Evolutionary conservation across 2,797 vertebrate species (phyloP), one percentile per base, ranked within the genome.

Genomic region (Crenichthys baileyi): DNA sequence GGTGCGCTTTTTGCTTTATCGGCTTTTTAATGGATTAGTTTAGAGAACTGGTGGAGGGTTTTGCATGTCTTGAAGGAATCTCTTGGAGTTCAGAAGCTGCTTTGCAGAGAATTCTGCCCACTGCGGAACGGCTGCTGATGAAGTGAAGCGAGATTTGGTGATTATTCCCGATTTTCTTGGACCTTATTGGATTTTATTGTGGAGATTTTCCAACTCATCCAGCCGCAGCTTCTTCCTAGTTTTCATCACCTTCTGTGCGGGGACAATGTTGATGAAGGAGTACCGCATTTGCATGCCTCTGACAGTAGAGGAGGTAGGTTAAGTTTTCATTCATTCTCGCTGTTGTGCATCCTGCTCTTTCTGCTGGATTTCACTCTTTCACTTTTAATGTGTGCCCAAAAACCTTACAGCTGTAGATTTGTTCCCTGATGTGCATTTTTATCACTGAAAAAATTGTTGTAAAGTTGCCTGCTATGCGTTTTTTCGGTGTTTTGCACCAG

Each of bases 251-350:
- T 8, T 60, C 8, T 51, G 73, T 53, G 29, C 70, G 31, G 50
- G 90, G 82, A 97, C 94, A 92, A 99, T 99, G 98, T 95, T 99
- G 96, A 94, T 98, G 94, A 99, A 99, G 95, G 98, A 99, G 94
- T 99, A 98, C 92, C 95, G 98, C 94, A 99, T 99, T 95, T 99
- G 97, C 88, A 99, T 99, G 98, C 98, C 98, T 58, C 96, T 99
- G 87, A 97, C 97, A n/a, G 97, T 99, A 90, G 98, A 98, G 89
- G 98, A 99, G 97, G 98, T 98, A 96, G 94, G 96, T 76, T 72
- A 90, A 89, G 73, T 91, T 92, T 83, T 51, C 50, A 24, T 50
- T 73, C 1, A 0, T 50, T 31, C 65, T 55, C 15, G 1, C 18
- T 85, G 20, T 48, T 68, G 48, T 31, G 1, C 46, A 2, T 39